Base-by-base conservation (phyloP, 2,888 invertebrate genomes). In the Phasia obesa region DNA sequence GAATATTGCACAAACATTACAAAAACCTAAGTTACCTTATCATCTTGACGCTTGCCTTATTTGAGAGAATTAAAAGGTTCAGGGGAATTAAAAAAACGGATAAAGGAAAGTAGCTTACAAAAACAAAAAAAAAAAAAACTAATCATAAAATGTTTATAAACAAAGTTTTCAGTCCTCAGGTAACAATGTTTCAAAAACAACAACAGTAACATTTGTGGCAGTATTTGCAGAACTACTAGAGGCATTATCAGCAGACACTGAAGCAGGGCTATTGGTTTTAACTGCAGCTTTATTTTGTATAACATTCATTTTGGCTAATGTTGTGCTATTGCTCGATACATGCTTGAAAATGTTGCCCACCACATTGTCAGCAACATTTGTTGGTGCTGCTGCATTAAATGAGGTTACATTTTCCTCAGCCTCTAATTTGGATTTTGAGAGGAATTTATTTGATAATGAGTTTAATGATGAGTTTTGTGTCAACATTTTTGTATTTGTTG, bases 141-240 rank as follows among this genome's bases (percentile, higher is more conserved):
- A 59, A 44, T 60, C 53, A 53, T 57, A 69, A 75, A 62, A 81
- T 53, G 42, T 77, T 77, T 78, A 83, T 71, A 82, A 81, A 82
- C 55, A 85, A 82, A 73, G 55, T 78, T 84, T 86, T 91, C 91
- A 91, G 90, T 91, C 90, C 89, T 92, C 91, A 91, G 92, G 91
- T 91, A 91, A 91, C 92, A 90, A 89, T 90, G 92, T 92, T 91
- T 91, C 91, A 90, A 91, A 92, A 88, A 91, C 91, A 91, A 92
- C 91, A 91, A 91, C 91, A 90, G 91, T 92, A 90, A 92, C 91
- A 90, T 91, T 91, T 87, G 91, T 74, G 67, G 86, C 86, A 49
- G 77, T 49, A 55, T 44, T 73, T 21, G 44, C 19, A 5, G 69
- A 70, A 44, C 31, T 70, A 44, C 31, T 70, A 11, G 31, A 21